Conservation (phyloP, 2,113 vertebrate genomes). For the Orycteropus afer region DNA sequence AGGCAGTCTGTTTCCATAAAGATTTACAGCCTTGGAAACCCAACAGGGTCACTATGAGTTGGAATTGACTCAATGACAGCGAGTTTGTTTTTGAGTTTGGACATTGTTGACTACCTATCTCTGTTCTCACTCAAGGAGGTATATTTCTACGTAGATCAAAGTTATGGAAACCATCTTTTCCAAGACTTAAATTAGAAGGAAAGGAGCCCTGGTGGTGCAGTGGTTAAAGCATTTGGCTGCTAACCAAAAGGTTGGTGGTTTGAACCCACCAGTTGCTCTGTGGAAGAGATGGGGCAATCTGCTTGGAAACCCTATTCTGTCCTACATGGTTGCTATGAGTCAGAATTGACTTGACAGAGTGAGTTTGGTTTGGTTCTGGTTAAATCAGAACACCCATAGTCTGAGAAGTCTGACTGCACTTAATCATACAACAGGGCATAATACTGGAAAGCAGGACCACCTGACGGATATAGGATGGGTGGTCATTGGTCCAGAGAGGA, state of each 20-base stretch:
- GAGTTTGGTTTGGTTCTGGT: too few relatives aligned
- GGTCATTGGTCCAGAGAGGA: background rate
- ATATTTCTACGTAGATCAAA: background rate
- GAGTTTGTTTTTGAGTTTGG: too few relatives aligned
- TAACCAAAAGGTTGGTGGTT: background rate
- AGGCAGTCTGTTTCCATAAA: too few relatives aligned
- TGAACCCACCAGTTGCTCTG: background rate
- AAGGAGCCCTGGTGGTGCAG: too few relatives aligned
- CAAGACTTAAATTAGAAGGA: background rate
- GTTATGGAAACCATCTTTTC: background rate
- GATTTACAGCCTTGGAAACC: too few relatives aligned
- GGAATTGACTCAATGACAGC: too few relatives aligned
- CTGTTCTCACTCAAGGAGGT: background rate
- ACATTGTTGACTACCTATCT: background rate
- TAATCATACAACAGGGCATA: background rate
- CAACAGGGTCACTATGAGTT: too few relatives aligned
- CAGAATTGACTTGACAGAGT: background rate
- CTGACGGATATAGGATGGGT: background rate
- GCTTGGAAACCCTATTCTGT: background rate
- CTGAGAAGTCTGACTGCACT: background rate
- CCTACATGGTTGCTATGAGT: background rate
- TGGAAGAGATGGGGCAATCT: background rate
- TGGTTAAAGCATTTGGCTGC: background rate
- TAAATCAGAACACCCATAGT: too few relatives aligned
- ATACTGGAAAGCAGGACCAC: background rate